Percentiles rank a stretch among this genome's conserved stretches.
These are phyloP conservation scores for Epizoanthus rinbou DNA, from an alignment of 92 coral and sea anemone species.

Conservation along the genomic window DNA sequence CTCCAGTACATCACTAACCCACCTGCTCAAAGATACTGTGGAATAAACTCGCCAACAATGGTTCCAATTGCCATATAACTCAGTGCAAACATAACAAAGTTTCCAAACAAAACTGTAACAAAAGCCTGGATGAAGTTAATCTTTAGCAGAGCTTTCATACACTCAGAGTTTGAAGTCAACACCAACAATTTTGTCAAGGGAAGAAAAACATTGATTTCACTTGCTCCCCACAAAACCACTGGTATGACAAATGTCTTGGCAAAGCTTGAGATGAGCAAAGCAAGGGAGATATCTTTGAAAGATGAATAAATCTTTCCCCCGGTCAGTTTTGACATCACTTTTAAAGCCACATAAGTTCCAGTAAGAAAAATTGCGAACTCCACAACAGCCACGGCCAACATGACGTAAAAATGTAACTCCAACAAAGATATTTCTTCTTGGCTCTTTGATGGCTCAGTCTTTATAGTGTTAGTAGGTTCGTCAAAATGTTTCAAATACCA, in stretches of 20 bases:
- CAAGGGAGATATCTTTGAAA: slow-evolving; percentile 51
- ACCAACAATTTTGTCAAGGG: slow-evolving; percentile 64
- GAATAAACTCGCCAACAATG: not conserved
- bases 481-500: slow-evolving; percentile 30
- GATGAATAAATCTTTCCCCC: slow-evolving; percentile 1
- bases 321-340: not conserved
- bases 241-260: slow-evolving; percentile 76
- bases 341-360: not conserved
- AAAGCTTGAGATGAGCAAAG: slow-evolving; percentile 72
- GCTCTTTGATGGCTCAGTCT: slow-evolving; percentile 22
- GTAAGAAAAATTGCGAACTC: slow-evolving; percentile 25
- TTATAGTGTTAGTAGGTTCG: slow-evolving; percentile 12
- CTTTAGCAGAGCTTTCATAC: slow-evolving; percentile 47
- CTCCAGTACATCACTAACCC: too few species aligned
- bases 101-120: slow-evolving; percentile 4
- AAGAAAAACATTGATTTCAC: slow-evolving; percentile 49
- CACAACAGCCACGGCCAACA: slow-evolving; percentile 39
- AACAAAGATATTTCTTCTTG: slow-evolving; percentile 54
- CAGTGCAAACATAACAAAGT: slow-evolving; percentile 6
- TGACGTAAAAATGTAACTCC: slow-evolving; percentile 72
- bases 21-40: slow-evolving; percentile 7
- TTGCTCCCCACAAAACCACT: slow-evolving; percentile 70
- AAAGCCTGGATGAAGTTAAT: slow-evolving; percentile 12
- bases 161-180: slow-evolving; percentile 69
- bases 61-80: not conserved